A percentile compares a stretch with the other conserved stretches of the same genome.
Conservation (phyloP, 2,797 vertebrate species). For the Dipus sagitta region DNA sequence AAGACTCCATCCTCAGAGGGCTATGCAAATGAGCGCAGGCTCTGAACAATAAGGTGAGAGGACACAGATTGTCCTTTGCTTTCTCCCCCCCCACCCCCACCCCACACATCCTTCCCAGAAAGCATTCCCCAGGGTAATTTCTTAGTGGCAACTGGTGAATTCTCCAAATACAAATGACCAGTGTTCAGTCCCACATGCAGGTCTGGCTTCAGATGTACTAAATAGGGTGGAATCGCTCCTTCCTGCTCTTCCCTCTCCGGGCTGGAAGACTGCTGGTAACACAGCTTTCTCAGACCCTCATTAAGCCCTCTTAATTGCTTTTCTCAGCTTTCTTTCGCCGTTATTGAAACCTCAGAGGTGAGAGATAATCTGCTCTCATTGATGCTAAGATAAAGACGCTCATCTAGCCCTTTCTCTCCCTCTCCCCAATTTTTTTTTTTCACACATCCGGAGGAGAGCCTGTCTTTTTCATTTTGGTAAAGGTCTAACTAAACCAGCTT, state of each 20-base stretch:
- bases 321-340: conserved; percentile 54
- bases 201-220: conserved; percentile 77
- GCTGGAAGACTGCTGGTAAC: conserved; percentile 62
- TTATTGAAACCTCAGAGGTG: conserved; percentile 77
- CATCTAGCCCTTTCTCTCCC: neutral
- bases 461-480: conserved; percentile 39
- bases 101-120: conserved; percentile 69
- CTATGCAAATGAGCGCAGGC: conserved; percentile 81
- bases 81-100: conserved; percentile 43
- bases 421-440: neutral
- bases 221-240: conserved; percentile 66
- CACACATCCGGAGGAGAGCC: neutral
- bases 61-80: conserved; percentile 67
- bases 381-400: conserved; percentile 70
- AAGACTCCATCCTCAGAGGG: conserved; percentile 82
- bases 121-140: conserved; percentile 78
- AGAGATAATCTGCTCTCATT: conserved; percentile 76
- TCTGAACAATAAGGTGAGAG: conserved; percentile 77
- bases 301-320: conserved; percentile 79
- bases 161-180: conserved; percentile 79
- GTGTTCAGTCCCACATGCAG: conserved; percentile 69
- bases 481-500: conserved; percentile 30
- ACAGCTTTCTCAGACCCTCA: conserved; percentile 66
- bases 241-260: conserved; percentile 48
- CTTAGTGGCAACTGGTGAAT: conserved; percentile 82